Evolutionary conservation across 1,140 invertebrate genomes (phyloP).

Genomic region (Bombus cullumanus): DNA sequence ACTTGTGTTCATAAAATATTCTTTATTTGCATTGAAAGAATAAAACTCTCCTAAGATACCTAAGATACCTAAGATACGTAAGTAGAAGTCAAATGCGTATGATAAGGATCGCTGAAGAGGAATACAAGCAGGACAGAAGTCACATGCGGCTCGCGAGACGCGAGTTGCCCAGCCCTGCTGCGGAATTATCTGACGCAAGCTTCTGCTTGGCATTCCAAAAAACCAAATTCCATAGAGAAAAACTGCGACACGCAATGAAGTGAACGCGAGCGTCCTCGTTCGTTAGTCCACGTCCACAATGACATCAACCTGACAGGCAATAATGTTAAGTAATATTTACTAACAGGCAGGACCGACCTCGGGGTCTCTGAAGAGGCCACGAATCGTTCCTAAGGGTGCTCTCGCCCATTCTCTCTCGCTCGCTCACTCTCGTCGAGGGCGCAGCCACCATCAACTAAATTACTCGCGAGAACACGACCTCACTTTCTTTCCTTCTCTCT

Average conservation of each 20-base stretch:
- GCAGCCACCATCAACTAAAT: constrained; percentile 68
- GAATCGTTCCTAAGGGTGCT: constrained; percentile 49
- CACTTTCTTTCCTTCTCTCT: not conserved
- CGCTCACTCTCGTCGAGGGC: constrained; percentile 40
- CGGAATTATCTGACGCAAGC: not conserved
- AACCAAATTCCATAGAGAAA: not conserved
- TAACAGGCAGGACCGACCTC: constrained; percentile 49
- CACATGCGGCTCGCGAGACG: too few species aligned
- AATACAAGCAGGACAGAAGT: too few species aligned
- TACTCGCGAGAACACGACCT: constrained; percentile 29
- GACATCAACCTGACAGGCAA: constrained; percentile 64
- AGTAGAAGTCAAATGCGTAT: too few species aligned
- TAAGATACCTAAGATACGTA: too few species aligned
- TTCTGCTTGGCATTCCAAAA: not conserved
- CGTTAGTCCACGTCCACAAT: constrained; percentile 57
- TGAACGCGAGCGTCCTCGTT: constrained; percentile 42
- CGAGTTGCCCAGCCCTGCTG: too few species aligned
- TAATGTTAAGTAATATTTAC: constrained; percentile 75
- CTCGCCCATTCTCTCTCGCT: not conserved
- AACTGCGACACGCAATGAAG: constrained; percentile 18
- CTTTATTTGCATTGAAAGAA: too few species aligned
- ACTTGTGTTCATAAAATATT: too few species aligned
- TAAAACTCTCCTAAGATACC: too few species aligned
- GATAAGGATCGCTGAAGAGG: too few species aligned
- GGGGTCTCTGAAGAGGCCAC: constrained; percentile 35